Conservation (phyloP, 1,140 invertebrate genomes). For the Drosophila subpulchrella region DNA sequence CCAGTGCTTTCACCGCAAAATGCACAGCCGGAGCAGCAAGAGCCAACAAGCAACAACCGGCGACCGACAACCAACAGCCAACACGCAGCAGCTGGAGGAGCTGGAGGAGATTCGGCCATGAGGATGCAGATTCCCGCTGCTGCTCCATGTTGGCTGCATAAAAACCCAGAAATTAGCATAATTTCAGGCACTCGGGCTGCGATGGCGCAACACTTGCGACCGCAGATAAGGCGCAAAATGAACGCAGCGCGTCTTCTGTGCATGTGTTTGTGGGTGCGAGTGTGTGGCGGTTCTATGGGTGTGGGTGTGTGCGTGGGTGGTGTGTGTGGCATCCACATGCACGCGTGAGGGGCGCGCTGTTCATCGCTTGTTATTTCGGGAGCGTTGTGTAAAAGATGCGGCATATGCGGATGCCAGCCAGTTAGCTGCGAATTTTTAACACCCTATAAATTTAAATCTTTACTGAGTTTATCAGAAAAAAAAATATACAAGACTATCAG, state of each 20-base stretch:
- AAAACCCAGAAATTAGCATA: conserved; percentile 79
- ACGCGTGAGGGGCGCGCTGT: conserved; percentile 31
- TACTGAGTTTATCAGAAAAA: too few species aligned
- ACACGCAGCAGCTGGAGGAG: conserved; percentile 32
- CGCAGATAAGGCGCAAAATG: conserved; percentile 78
- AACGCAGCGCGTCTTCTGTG: conserved; percentile 55
- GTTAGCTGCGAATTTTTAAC: neutral
- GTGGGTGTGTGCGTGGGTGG: conserved; percentile 3
- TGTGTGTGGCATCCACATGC: conserved; percentile 22
- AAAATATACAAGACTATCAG: too few species aligned
- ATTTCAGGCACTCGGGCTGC: conserved; percentile 68
- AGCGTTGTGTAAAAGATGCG: conserved; percentile 50
- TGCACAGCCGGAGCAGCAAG: conserved; percentile 48
- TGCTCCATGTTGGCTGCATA: conserved; percentile 66
- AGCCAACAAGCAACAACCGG: conserved; percentile 34
- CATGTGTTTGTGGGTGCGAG: conserved; percentile 16
- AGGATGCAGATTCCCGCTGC: conserved; percentile 57
- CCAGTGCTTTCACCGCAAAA: conserved; percentile 34
- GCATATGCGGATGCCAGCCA: conserved; percentile 42
- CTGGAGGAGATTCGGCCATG: conserved; percentile 39
- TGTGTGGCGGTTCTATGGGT: conserved; percentile 1
- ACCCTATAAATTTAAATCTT: neutral
- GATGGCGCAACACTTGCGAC: conserved; percentile 71
- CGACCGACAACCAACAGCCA: conserved; percentile 37
- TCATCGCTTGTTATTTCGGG: conserved; percentile 62